These are phyloP conservation scores for Rostratula benghalensis DNA, from an alignment of 2,113 vertebrate species.

Conservation along the genomic window DNA sequence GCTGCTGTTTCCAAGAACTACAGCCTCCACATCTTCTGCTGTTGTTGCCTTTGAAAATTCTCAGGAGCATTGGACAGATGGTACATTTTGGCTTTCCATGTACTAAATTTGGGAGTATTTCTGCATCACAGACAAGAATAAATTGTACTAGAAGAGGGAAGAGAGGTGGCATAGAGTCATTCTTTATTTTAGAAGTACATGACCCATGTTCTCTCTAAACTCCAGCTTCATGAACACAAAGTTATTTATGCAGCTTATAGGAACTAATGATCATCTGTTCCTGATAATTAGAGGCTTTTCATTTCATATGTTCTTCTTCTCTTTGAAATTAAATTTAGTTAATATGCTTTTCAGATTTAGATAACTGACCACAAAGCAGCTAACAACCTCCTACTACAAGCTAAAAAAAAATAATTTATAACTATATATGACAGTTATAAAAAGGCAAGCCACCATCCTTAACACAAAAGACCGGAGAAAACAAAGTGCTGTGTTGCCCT, in stretches of 20 bases:
- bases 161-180: background rate
- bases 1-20: background rate
- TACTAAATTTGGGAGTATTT: background rate
- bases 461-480: background rate
- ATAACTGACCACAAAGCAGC: background rate
- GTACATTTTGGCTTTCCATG: background rate
- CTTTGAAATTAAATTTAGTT: background rate
- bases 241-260: background rate
- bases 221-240: background rate
- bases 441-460: background rate
- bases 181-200: background rate
- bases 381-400: background rate
- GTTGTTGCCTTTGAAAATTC: background rate
- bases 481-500: background rate
- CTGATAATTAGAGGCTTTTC: conserved; percentile 3
- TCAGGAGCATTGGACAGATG: background rate
- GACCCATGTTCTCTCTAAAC: background rate
- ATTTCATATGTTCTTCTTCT: background rate
- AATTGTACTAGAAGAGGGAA: background rate
- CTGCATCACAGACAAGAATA: background rate
- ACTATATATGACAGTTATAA: background rate
- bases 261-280: background rate
- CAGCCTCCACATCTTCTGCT: background rate
- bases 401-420: background rate
- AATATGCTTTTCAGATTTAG: background rate